These are phyloP conservation scores for Trachelus iudaicus DNA, from an alignment of 2,888 invertebrate genomes.

Conservation along the genomic window DNA sequence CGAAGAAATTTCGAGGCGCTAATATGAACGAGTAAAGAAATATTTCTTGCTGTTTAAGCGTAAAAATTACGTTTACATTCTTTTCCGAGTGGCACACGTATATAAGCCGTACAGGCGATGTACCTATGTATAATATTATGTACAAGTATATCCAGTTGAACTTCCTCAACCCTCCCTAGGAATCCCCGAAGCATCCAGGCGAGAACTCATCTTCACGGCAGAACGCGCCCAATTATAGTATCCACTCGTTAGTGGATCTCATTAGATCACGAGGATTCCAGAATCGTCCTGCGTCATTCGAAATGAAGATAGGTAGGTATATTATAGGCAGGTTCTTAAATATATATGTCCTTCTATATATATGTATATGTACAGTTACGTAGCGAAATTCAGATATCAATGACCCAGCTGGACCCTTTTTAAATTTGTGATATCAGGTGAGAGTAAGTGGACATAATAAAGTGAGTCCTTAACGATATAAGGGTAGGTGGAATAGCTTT, in stretches of 20 bases:
- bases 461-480: neutral
- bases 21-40: slow-evolving; percentile 11
- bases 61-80: slow-evolving; percentile 43
- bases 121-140: neutral
- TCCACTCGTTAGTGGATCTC: slow-evolving; percentile 30
- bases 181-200: slow-evolving; percentile 20
- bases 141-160: neutral
- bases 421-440: neutral
- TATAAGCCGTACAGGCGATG: neutral
- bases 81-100: slow-evolving; percentile 1
- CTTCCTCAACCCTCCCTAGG: slow-evolving; percentile 4
- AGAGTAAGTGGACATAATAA: neutral
- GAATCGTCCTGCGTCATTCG: neutral
- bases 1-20: neutral
- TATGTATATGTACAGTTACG: neutral
- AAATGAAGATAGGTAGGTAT: neutral
- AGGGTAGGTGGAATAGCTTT: neutral
- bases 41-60: slow-evolving; percentile 45
- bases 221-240: slow-evolving; percentile 40
- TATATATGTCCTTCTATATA: too few species aligned
- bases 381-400: neutral
- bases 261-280: slow-evolving; percentile 18
- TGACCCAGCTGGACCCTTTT: neutral
- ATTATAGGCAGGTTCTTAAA: neutral
- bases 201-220: slow-evolving; percentile 33